phyloP scores from a whole-genome alignment of 1,140 invertebrate species.

The Euura saliciscinereae region DNA sequence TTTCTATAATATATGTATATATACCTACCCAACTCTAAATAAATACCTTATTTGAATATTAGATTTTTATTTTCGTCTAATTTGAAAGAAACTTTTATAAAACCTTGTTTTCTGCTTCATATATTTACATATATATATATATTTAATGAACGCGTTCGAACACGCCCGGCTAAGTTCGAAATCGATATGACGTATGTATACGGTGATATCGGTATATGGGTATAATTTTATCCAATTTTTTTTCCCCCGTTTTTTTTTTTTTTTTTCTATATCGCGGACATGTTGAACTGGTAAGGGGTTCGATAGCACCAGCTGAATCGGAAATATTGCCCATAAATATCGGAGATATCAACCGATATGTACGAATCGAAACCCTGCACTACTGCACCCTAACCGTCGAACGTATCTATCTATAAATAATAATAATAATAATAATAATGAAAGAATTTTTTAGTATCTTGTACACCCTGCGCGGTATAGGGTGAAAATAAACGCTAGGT shows the following conservation, averaged over 20 bases:
- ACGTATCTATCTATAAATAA: background rate
- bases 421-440: background rate
- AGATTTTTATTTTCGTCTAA: too few species aligned
- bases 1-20: too few species aligned
- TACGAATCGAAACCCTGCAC: background rate
- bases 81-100: too few species aligned
- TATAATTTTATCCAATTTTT: slow-evolving; percentile 61
- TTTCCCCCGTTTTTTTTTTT: too few species aligned
- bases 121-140: too few species aligned
- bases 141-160: too few species aligned
- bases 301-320: slow-evolving; percentile 58
- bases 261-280: slow-evolving; percentile 50
- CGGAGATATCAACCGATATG: slow-evolving; percentile 47
- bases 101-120: too few species aligned
- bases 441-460: background rate
- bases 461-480: background rate
- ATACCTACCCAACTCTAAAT: too few species aligned
- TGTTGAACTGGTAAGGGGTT: slow-evolving; percentile 59
- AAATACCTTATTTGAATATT: too few species aligned
- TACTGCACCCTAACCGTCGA: too few species aligned
- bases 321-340: slow-evolving; percentile 62
- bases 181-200: slow-evolving; percentile 31
- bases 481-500: background rate
- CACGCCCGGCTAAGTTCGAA: background rate
- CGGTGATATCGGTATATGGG: slow-evolving; percentile 50